Conservation (phyloP, 2,797 vertebrate species). For the Champsocephalus gunnari region DNA sequence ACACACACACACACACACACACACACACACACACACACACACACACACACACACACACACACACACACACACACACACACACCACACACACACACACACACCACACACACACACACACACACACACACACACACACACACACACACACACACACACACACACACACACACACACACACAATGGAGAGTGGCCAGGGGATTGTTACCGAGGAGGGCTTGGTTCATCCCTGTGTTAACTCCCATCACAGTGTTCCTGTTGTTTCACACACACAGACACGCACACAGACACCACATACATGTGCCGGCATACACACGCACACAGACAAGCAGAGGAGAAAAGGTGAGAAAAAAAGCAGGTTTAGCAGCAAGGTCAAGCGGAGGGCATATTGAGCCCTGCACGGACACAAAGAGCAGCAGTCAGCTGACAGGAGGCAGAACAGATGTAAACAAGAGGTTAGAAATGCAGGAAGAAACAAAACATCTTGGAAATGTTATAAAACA, state of each 20-base stretch:
- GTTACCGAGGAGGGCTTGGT: constrained; percentile 93
- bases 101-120: constrained; percentile 86
- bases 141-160: no score
- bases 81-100: constrained; percentile 84
- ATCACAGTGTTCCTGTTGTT: constrained; percentile 94
- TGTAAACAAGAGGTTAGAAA: constrained; percentile 51
- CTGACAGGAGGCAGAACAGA: constrained; percentile 38
- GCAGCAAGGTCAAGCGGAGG: constrained; percentile 70
- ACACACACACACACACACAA: constrained; percentile 90
- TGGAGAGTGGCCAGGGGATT: constrained; percentile 95
- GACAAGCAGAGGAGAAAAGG: constrained; percentile 70
- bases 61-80: no score
- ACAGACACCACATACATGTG: constrained; percentile 35
- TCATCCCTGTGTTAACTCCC: constrained; percentile 95
- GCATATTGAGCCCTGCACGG: constrained; percentile 45
- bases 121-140: no score
- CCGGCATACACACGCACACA: constrained; percentile 64
- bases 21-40: no score
- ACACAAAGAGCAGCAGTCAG: constrained; percentile 29
- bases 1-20: constrained; percentile 77
- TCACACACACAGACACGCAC: constrained; percentile 50
- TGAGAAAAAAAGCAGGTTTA: constrained; percentile 75
- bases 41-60: no score
- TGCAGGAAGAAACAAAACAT: constrained; percentile 37
- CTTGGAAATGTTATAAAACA: background rate